Evolutionary conservation across 2,113 vertebrate genomes (phyloP).

Genomic region (Crocuta crocuta): DNA sequence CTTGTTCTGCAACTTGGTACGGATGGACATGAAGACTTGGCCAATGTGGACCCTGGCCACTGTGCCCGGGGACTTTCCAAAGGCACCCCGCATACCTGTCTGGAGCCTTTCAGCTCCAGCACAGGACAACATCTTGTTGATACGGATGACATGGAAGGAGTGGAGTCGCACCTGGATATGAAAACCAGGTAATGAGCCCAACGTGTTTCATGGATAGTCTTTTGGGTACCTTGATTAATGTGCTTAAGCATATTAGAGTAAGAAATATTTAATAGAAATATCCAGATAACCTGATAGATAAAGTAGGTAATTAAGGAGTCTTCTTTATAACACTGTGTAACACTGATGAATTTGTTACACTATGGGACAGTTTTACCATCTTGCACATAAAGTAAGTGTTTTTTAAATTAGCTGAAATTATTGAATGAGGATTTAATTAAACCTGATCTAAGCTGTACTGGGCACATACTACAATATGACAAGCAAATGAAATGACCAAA

Average conservation of each 20-base stretch:
- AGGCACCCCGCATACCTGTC: too few relatives aligned
- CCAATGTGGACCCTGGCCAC: too few relatives aligned
- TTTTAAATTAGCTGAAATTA: neutral
- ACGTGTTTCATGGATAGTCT: neutral
- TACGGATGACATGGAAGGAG: too few relatives aligned
- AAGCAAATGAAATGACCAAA: neutral
- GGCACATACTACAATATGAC: neutral
- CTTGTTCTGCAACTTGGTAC: too few relatives aligned
- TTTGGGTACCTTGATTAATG: neutral
- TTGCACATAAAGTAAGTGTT: neutral
- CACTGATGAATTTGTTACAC: neutral
- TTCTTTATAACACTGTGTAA: neutral
- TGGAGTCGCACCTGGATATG: too few relatives aligned
- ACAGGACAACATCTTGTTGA: too few relatives aligned
- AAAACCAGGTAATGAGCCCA: neutral
- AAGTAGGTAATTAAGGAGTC: neutral
- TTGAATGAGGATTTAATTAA: neutral
- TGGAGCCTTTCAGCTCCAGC: too few relatives aligned
- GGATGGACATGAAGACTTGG: too few relatives aligned
- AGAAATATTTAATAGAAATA: neutral
- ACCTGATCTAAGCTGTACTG: neutral
- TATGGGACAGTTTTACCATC: neutral
- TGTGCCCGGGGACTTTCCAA: too few relatives aligned
- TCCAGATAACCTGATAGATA: neutral
- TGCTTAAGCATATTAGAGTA: neutral